phyloP scores from a whole-genome alignment of 2,888 invertebrate species.

The Mythimna ferrago region DNA sequence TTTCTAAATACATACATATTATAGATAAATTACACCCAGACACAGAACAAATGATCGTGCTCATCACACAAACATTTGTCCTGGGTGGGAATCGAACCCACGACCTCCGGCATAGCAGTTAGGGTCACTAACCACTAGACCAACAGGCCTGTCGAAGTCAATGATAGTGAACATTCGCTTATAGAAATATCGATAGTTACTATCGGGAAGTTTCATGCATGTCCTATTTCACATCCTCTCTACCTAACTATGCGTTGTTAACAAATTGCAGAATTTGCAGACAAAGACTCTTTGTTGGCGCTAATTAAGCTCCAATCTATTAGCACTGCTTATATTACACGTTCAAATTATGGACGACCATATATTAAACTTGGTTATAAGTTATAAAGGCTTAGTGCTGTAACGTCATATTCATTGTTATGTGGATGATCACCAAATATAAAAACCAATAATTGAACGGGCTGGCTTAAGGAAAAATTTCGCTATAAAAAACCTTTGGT shows the following conservation, averaged over 20 bases:
- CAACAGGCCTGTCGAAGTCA: too few relatives aligned
- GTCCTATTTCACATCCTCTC: not conserved
- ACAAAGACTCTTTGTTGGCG: constrained; percentile 44
- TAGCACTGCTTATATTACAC: constrained; percentile 8
- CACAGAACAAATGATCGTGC: too few relatives aligned
- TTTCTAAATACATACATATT: too few relatives aligned
- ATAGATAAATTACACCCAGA: too few relatives aligned
- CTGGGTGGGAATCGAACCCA: too few relatives aligned
- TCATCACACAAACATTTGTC: too few relatives aligned
- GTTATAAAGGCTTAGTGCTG: not conserved
- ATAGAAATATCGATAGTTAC: not conserved
- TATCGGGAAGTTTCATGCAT: not conserved
- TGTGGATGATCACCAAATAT: not conserved
- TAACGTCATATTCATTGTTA: not conserved
- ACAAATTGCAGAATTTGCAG: not conserved
- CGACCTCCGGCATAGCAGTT: too few relatives aligned
- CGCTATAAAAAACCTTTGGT: too few relatives aligned
- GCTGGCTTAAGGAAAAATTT: too few relatives aligned
- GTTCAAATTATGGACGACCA: constrained; percentile 1
- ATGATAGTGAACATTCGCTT: not conserved
- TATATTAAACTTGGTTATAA: not conserved
- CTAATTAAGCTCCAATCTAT: constrained; percentile 45
- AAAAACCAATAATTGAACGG: too few relatives aligned
- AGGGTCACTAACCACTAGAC: too few relatives aligned
- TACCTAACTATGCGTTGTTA: not conserved